These are phyloP conservation scores for Drosophila punjabiensis DNA, from an alignment of 1,140 invertebrate species.

Conservation along the genomic window DNA sequence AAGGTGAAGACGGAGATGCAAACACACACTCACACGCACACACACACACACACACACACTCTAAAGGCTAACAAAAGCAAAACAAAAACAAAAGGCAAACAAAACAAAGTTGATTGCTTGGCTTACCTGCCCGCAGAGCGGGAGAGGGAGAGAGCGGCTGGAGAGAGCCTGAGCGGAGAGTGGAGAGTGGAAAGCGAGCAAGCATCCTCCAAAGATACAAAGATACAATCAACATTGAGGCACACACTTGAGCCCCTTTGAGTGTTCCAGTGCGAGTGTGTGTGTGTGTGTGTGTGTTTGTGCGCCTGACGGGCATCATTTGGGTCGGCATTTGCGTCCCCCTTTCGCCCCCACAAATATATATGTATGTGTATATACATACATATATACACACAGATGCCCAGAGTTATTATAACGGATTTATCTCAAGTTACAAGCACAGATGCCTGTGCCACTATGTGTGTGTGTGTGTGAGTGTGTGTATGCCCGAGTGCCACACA, in stretches of 20 bases:
- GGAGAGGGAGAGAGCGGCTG: neutral
- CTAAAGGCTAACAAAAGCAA: slow-evolving; percentile 47
- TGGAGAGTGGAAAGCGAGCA: slow-evolving; percentile 19
- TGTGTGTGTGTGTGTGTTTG: slow-evolving; percentile 19
- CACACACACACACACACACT: slow-evolving; percentile 8
- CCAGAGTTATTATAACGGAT: slow-evolving; percentile 81
- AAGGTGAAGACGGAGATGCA: slow-evolving; percentile 28
- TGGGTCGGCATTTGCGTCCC: slow-evolving; percentile 44
- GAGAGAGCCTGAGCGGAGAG: neutral
- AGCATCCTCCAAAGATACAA: slow-evolving; percentile 73
- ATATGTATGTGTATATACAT: neutral
- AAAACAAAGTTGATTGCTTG: slow-evolving; percentile 57
- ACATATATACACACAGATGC: slow-evolving; percentile 52
- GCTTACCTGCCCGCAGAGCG: slow-evolving; percentile 33
- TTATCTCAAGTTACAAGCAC: slow-evolving; percentile 77
- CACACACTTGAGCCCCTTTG: slow-evolving; percentile 46
- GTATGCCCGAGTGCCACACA: slow-evolving; percentile 6
- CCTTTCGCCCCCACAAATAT: neutral
- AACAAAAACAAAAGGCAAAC: slow-evolving; percentile 54
- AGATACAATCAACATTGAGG: slow-evolving; percentile 69
- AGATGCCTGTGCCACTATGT: slow-evolving; percentile 6
- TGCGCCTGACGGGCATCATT: slow-evolving; percentile 68
- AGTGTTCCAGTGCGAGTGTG: slow-evolving; percentile 16
- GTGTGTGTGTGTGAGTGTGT: slow-evolving; percentile 13
- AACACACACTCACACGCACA: too few relatives aligned